Conservation (phyloP, 2,113 vertebrate species). For the Gadus chalcogrammus region DNA sequence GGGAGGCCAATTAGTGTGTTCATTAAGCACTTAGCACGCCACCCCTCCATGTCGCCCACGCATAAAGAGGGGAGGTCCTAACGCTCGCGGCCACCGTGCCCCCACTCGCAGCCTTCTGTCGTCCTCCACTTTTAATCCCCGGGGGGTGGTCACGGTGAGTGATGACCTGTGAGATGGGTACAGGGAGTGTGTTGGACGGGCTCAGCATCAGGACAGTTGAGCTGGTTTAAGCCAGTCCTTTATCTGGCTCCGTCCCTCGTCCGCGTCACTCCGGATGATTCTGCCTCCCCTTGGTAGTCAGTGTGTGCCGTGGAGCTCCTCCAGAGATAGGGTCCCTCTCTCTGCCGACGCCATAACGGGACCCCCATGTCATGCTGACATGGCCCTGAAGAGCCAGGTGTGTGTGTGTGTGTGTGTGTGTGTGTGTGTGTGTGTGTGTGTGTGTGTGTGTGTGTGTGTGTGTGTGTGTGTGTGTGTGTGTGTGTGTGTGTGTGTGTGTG, state of each 20-base stretch:
- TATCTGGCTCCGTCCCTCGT: conserved; percentile 36
- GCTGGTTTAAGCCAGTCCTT: conserved; percentile 44
- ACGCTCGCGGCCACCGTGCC: conserved; percentile 6
- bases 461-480: too few species aligned
- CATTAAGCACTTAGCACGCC: conserved; percentile 15
- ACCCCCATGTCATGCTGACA: too few species aligned
- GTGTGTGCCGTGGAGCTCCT: not conserved
- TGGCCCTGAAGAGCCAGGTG: too few species aligned
- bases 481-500: too few species aligned
- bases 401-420: too few species aligned
- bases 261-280: conserved; percentile 56
- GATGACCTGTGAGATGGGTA: conserved; percentile 40
- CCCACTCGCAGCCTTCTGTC: not conserved
- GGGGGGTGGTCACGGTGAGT: not conserved
- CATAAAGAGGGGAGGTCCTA: conserved; percentile 17
- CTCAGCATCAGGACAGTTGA: conserved; percentile 39
- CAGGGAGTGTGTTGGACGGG: conserved; percentile 39
- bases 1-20: conserved; percentile 22
- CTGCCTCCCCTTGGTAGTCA: conserved; percentile 39
- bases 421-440: too few species aligned
- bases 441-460: too few species aligned
- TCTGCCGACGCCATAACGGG: too few species aligned
- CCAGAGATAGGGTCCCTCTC: too few species aligned
- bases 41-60: conserved; percentile 12
- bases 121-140: too few species aligned